phyloP scores from a whole-genome alignment of 1,140 invertebrate species.

The Heliconius melpomene region DNA sequence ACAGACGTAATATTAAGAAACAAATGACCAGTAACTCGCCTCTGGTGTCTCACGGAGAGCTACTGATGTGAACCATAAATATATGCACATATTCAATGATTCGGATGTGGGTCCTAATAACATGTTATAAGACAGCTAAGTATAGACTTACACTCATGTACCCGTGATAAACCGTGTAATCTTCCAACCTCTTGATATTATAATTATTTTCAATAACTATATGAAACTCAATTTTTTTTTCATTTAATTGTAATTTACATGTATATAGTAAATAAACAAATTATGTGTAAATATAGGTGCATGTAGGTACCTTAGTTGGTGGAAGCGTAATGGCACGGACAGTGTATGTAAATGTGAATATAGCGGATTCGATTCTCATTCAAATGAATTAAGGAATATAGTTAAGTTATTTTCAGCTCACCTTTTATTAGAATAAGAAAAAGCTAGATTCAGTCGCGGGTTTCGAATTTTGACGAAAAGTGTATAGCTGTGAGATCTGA shows the following conservation, averaged over 20 bases:
- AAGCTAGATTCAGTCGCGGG: too few relatives aligned
- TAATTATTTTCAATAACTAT: conserved; percentile 9
- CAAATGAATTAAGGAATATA: too few relatives aligned
- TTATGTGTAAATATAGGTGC: not conserved
- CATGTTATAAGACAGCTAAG: not conserved
- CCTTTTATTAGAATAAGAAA: too few relatives aligned
- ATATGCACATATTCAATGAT: conserved; percentile 2
- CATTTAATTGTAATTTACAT: not conserved
- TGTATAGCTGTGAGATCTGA: too few relatives aligned
- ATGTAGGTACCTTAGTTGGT: not conserved
- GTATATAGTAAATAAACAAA: not conserved
- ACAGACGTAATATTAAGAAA: not conserved
- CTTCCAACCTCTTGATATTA: not conserved
- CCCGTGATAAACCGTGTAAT: not conserved
- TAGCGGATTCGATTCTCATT: too few relatives aligned
- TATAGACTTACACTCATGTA: not conserved
- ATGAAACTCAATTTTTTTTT: not conserved
- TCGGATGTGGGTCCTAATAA: conserved; percentile 7
- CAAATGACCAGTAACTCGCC: not conserved
- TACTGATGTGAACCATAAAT: not conserved
- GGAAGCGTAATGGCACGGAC: too few relatives aligned
- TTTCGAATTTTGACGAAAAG: too few relatives aligned
- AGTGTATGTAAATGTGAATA: too few relatives aligned
- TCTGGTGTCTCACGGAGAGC: not conserved
- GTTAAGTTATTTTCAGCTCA: too few relatives aligned